Evolutionary conservation across 2,888 invertebrate genomes (phyloP).

Genomic region (Drosophila fulvimacula): DNA sequence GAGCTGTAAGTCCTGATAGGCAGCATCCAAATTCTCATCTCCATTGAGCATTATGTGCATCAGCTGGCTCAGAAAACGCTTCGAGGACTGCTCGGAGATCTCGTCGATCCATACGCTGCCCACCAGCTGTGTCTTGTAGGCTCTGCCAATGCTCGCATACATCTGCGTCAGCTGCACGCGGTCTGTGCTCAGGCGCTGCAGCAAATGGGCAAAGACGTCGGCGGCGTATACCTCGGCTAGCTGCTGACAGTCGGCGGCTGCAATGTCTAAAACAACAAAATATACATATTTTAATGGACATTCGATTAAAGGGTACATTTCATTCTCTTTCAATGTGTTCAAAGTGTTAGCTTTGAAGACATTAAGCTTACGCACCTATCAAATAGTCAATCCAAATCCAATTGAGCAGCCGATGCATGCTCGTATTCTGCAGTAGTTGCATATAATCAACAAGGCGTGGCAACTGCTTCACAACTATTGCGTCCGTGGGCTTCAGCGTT

Average conservation of each 20-base stretch:
- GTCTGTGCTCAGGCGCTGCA: constrained; percentile 74
- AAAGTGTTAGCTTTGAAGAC: neutral
- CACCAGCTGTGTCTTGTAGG: constrained; percentile 74
- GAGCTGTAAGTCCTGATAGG: constrained; percentile 71
- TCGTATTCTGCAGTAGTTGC: constrained; percentile 75
- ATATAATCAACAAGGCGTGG: constrained; percentile 76
- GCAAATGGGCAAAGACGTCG: constrained; percentile 78
- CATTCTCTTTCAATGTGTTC: neutral
- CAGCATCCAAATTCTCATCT: constrained; percentile 74
- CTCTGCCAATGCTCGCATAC: constrained; percentile 77
- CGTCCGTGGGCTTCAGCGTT: constrained; percentile 70
- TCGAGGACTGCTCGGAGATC: constrained; percentile 80
- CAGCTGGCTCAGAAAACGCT: constrained; percentile 74
- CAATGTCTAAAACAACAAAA: constrained; percentile 65
- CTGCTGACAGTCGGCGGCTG: constrained; percentile 68
- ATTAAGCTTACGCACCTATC: constrained; percentile 72
- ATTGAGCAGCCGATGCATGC: constrained; percentile 75
- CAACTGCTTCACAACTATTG: constrained; percentile 72
- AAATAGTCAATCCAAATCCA: constrained; percentile 83
- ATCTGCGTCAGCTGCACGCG: constrained; percentile 77
- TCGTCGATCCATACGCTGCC: constrained; percentile 82
- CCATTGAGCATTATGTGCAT: constrained; percentile 82
- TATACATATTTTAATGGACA: neutral
- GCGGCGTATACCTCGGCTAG: constrained; percentile 71
- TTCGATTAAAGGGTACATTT: neutral